Evolutionary conservation across 2,888 invertebrate species (phyloP).

Genomic region (Ectemnius continuus): DNA sequence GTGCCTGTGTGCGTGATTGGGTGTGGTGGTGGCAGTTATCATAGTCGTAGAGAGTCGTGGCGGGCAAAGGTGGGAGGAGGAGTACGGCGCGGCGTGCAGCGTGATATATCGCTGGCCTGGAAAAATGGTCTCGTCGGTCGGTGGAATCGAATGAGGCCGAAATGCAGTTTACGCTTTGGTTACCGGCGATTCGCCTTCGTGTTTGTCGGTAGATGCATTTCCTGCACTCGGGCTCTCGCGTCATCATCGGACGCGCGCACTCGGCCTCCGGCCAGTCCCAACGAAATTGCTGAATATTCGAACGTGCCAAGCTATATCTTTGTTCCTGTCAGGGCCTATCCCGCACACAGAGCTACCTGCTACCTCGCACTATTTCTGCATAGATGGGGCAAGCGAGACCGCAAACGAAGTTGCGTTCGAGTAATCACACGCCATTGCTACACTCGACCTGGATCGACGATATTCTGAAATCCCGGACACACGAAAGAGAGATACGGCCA

Average conservation of each 20-base stretch:
- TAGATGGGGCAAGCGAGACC: too few species aligned
- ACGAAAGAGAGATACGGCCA: slow-evolving; percentile 29
- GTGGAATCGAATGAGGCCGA: slow-evolving; percentile 52
- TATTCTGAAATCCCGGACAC: slow-evolving; percentile 30
- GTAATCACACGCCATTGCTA: slow-evolving; percentile 11
- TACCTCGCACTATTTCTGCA: too few species aligned
- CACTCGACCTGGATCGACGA: slow-evolving; percentile 23
- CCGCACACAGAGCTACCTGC: background rate
- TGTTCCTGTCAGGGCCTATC: too few species aligned
- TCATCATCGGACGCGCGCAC: slow-evolving; percentile 16
- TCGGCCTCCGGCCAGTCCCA: slow-evolving; percentile 29
- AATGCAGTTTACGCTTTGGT: slow-evolving; percentile 64
- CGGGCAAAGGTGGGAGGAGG: slow-evolving; percentile 30
- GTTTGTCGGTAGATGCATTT: slow-evolving; percentile 54
- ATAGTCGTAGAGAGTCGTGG: slow-evolving; percentile 25
- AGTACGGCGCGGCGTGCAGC: slow-evolving; percentile 12
- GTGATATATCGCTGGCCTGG: slow-evolving; percentile 59
- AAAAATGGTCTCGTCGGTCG: slow-evolving; percentile 56
- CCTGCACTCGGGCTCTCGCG: slow-evolving; percentile 22
- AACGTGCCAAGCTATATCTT: too few species aligned
- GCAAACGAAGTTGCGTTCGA: slow-evolving; percentile 2
- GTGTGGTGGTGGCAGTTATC: slow-evolving; percentile 9
- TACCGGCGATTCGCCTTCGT: slow-evolving; percentile 59
- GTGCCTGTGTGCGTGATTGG: background rate
- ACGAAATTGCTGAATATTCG: slow-evolving; percentile 19